Evolutionary conservation across 2,888 invertebrate genomes (phyloP).

Genomic region (Latrodectus elegans): DNA sequence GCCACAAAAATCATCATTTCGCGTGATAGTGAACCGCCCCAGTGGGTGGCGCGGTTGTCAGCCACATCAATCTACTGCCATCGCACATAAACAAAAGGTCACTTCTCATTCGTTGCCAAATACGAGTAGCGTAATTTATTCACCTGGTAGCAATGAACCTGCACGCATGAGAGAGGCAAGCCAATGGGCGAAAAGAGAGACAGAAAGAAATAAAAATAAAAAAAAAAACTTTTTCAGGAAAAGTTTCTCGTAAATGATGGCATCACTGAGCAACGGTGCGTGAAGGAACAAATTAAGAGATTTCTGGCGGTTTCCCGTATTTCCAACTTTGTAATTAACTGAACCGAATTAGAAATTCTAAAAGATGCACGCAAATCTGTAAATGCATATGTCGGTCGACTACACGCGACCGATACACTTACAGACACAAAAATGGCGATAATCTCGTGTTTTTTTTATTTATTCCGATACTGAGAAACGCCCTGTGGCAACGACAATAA

Average conservation of each 20-base stretch:
- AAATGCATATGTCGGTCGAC: no score
- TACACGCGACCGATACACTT: no score
- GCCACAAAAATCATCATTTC: constrained; percentile 50
- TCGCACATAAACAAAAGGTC: constrained; percentile 67
- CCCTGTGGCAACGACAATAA: constrained; percentile 31
- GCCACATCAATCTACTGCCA: constrained; percentile 58
- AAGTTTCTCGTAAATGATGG: constrained; percentile 57
- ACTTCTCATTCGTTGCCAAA: constrained; percentile 67
- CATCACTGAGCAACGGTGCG: constrained; percentile 27
- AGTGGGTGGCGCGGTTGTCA: constrained; percentile 62
- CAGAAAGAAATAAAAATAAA: constrained; percentile 39
- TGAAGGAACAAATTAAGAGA: constrained; percentile 63
- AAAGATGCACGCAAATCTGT: constrained; percentile 35
- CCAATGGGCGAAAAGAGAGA: constrained; percentile 31
- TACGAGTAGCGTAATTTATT: constrained; percentile 66
- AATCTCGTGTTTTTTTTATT: constrained; percentile 19
- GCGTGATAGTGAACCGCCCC: constrained; percentile 65
- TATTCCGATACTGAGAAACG: constrained; percentile 21
- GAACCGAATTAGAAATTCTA: constrained; percentile 40
- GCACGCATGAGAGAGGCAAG: constrained; percentile 48
- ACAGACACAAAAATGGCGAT: no score
- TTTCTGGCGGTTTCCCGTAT: constrained; percentile 40
- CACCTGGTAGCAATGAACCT: constrained; percentile 56
- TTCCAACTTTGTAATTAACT: constrained; percentile 46
- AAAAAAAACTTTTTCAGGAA: constrained; percentile 36